Evolutionary conservation across 2,113 vertebrate genomes (phyloP).

Genomic region (Catharus bicknelli): DNA sequence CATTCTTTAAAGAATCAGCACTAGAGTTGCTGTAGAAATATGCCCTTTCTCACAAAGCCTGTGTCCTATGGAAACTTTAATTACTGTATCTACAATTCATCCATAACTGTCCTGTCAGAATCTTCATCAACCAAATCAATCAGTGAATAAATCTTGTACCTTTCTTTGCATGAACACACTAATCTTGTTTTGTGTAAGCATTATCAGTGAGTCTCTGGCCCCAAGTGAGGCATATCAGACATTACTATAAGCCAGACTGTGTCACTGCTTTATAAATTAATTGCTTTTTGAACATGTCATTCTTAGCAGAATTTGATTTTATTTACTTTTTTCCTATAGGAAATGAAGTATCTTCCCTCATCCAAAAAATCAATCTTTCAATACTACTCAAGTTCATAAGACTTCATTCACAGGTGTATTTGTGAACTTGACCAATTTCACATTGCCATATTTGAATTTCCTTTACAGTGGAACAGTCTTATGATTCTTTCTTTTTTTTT

Average conservation of each 20-base stretch:
- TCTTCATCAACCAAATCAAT: slow-evolving; percentile 46
- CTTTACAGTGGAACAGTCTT: neutral
- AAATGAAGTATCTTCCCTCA: neutral
- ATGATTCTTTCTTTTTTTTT: neutral
- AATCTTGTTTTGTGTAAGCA: slow-evolving; percentile 14
- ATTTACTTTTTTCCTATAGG: neutral
- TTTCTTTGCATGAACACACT: slow-evolving; percentile 23
- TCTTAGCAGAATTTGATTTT: neutral
- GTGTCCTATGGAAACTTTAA: slow-evolving; percentile 21
- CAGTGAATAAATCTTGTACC: slow-evolving; percentile 26
- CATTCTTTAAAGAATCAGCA: neutral
- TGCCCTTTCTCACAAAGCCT: neutral
- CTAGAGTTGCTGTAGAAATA: neutral
- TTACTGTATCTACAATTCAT: slow-evolving; percentile 13
- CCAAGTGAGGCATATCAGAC: neutral
- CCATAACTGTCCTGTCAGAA: slow-evolving; percentile 33
- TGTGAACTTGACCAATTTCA: neutral
- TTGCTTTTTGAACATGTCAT: neutral
- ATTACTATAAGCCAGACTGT: neutral
- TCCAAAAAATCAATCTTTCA: neutral
- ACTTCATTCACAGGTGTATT: neutral
- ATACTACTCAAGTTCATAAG: neutral
- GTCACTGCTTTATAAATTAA: neutral
- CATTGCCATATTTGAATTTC: neutral
- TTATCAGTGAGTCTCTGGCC: neutral